These are phyloP conservation scores for human (Homo sapiens) DNA, from an alignment of 2,113 vertebrate species.

Conservation along the genomic window GRCh38 chr2:176931501-176932000, in stretches of 20 bases:
- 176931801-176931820: conserved; percentile 5
- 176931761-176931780: neutral
- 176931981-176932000: conserved; percentile 66
- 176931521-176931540: neutral
- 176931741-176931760: neutral
- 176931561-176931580: neutral
- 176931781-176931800: conserved; percentile 14
- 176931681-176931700: neutral
- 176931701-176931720: neutral
- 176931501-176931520: neutral
- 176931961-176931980: conserved; percentile 9
- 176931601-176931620: neutral
- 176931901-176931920: neutral
- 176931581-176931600: neutral
- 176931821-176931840: neutral
- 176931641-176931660: neutral
- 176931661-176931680: neutral
- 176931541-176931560: neutral
- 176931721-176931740: conserved; percentile 44
- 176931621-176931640: neutral
- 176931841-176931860: neutral
- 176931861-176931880: neutral
- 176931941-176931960: conserved; percentile 34
- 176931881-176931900: conserved; percentile 3
- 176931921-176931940: neutral